Conservation (phyloP, 37 sponge, comb jelly and placozoan genomes). For the Chondrilla cf. caribensis region DNA sequence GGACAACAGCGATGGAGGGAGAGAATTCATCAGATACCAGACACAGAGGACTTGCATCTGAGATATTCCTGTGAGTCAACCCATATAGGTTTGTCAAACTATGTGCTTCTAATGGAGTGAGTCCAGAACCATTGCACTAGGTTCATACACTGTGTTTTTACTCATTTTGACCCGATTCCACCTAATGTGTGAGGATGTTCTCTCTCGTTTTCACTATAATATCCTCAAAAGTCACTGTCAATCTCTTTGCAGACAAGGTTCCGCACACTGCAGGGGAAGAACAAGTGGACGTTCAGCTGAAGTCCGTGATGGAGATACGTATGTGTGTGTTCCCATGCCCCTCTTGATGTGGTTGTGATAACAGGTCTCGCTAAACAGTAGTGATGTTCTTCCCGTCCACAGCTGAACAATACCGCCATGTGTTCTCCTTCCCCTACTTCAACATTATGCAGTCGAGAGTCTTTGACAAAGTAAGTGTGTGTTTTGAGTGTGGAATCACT, state of each 20-base stretch:
- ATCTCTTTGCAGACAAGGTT: slow-evolving; percentile 25
- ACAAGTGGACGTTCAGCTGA: slow-evolving; percentile 35
- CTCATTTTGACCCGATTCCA: no score
- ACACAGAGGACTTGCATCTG: slow-evolving; percentile 39
- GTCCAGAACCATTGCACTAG: no score
- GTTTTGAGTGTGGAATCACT: no score
- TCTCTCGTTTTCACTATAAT: no score
- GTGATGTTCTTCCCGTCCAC: no score
- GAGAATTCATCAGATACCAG: background rate
- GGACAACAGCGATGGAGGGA: no score
- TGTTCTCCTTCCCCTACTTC: slow-evolving; percentile 87
- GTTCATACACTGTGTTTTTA: no score
- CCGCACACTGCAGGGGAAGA: background rate
- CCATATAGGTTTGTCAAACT: background rate
- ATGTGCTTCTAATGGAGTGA: background rate
- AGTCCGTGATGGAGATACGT: slow-evolving; percentile 74
- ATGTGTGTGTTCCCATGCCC: slow-evolving; percentile 16
- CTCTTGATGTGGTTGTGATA: background rate
- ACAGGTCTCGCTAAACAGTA: no score
- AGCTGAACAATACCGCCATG: slow-evolving; percentile 73
- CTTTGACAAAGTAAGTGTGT: slow-evolving; percentile 81
- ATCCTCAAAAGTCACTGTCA: no score
- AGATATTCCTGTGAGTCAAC: slow-evolving; percentile 52
- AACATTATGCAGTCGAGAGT: slow-evolving; percentile 95
- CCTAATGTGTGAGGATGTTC: no score